Evolutionary conservation across 2,797 vertebrate genomes (phyloP).

Genomic region (Sebastiscus albofasciatus): DNA sequence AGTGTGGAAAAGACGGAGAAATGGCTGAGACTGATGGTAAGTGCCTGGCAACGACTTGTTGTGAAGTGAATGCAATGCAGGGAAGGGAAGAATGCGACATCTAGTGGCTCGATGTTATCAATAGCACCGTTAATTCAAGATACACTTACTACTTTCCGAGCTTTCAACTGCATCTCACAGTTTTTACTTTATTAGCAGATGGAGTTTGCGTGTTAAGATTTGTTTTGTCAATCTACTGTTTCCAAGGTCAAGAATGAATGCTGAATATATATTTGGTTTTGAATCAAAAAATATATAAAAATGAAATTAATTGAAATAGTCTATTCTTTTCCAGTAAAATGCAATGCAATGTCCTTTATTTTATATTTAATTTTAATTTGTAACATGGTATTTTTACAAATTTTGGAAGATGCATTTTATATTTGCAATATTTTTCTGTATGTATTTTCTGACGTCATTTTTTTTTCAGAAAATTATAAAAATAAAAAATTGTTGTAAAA

Average conservation of each 20-base stretch:
- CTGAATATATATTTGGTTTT: not conserved
- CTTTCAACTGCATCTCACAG: not conserved
- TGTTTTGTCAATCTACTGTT: not conserved
- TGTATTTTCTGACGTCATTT: not conserved
- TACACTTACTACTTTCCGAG: too few species aligned
- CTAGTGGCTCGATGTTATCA: too few species aligned
- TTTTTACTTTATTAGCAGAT: not conserved
- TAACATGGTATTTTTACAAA: not conserved
- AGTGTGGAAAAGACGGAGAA: too few species aligned
- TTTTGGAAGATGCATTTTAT: not conserved
- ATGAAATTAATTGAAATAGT: not conserved
- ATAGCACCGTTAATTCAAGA: too few species aligned
- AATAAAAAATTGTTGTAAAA: not conserved
- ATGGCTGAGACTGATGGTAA: too few species aligned
- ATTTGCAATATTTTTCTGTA: not conserved
- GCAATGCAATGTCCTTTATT: not conserved
- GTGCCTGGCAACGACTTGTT: too few species aligned
- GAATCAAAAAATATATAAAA: not conserved
- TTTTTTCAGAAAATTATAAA: not conserved
- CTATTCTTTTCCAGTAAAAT: not conserved
- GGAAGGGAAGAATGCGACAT: too few species aligned
- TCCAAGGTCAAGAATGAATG: not conserved
- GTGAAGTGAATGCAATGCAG: too few species aligned
- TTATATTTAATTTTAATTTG: not conserved
- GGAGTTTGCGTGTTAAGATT: not conserved